phyloP scores from a whole-genome alignment of 1,140 invertebrate species.

The Meloidogyne hapla region DNA sequence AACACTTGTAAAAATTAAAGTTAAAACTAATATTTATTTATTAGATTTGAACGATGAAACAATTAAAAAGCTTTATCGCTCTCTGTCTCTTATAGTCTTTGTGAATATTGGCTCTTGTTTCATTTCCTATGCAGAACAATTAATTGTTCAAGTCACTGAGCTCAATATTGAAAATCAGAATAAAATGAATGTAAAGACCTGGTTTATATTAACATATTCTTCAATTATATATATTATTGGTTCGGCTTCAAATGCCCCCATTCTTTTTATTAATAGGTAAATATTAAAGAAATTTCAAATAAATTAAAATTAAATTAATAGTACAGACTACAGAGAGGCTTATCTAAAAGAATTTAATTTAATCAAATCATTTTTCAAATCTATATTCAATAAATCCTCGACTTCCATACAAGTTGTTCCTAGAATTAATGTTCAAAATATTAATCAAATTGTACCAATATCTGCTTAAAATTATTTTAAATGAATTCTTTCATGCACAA shows the following conservation, averaged over 20 bases:
- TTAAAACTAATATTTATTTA: no score
- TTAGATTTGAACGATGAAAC: background rate
- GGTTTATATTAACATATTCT: background rate
- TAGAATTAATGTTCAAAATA: no score
- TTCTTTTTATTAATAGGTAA: background rate
- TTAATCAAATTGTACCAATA: no score
- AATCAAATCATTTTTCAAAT: background rate
- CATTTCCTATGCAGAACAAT: background rate
- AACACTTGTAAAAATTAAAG: no score
- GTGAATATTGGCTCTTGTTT: background rate
- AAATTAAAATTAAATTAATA: background rate
- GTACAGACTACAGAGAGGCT: background rate
- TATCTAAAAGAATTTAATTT: background rate
- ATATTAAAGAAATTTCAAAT: background rate
- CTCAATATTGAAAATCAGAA: background rate
- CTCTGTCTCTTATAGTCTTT: background rate
- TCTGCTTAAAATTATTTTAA: no score
- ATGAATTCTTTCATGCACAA: no score
- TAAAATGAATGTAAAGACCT: background rate
- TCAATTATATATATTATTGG: background rate
- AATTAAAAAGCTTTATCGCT: background rate
- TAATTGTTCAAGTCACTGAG: no score
- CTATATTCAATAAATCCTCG: no score
- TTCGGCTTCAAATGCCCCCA: background rate
- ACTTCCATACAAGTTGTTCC: background rate